Percentiles rank a stretch among this genome's conserved stretches.
Evolutionary conservation across 2,797 vertebrate species (phyloP).

Genomic region (Neostethus bicornis): DNA sequence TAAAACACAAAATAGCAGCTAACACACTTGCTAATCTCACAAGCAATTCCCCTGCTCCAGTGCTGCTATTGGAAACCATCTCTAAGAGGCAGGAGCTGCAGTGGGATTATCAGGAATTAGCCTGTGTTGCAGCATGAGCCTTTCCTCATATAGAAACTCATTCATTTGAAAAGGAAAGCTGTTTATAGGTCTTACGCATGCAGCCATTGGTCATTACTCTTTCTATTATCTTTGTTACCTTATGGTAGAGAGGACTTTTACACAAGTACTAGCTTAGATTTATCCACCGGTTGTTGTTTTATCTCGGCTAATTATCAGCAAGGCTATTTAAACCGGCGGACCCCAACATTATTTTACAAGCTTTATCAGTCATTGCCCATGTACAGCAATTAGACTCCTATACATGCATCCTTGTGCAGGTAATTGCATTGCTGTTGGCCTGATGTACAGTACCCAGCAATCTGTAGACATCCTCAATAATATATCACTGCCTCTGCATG

Average conservation of each 20-base stretch:
- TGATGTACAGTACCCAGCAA: constrained; percentile 52
- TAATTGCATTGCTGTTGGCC: constrained; percentile 40
- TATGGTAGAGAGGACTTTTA: not conserved
- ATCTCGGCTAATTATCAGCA: constrained; percentile 12
- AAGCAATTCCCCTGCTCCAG: constrained; percentile 56
- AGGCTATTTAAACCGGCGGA: constrained; percentile 13
- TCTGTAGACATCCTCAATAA: constrained; percentile 68
- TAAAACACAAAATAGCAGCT: constrained; percentile 70
- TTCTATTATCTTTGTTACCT: constrained; percentile 15
- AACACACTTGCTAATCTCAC: constrained; percentile 76
- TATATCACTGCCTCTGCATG: constrained; percentile 53
- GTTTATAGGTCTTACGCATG: constrained; percentile 48
- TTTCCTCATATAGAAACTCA: constrained; percentile 80
- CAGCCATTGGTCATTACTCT: constrained; percentile 11
- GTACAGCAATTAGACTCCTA: constrained; percentile 50
- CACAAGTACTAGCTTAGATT: not conserved
- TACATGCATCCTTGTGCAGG: constrained; percentile 30
- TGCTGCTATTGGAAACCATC: constrained; percentile 64
- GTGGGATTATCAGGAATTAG: constrained; percentile 81
- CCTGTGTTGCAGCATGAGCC: constrained; percentile 70
- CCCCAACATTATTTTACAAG: constrained; percentile 11
- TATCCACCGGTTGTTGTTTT: not conserved
- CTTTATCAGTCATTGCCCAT: constrained; percentile 43
- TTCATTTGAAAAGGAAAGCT: constrained; percentile 75
- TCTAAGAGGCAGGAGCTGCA: constrained; percentile 68